These are phyloP conservation scores for Pocota personata DNA, from an alignment of 2,888 invertebrate species.

Conservation along the genomic window DNA sequence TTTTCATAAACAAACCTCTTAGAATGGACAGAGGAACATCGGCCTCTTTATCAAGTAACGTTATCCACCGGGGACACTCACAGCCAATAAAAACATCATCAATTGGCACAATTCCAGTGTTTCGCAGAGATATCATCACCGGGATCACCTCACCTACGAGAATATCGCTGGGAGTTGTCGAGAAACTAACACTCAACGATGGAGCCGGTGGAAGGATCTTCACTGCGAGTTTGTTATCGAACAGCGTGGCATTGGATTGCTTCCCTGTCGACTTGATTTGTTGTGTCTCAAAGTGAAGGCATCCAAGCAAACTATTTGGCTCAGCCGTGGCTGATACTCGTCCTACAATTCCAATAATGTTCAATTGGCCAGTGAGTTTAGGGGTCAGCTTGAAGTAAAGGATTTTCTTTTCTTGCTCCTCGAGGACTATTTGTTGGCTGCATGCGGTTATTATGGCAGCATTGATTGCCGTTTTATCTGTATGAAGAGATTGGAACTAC, in stretches of 20 bases:
- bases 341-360: conserved; percentile 88
- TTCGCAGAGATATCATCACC: conserved; percentile 86
- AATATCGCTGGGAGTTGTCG: conserved; percentile 86
- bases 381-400: conserved; percentile 90
- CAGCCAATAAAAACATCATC: conserved; percentile 85
- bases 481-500: background rate
- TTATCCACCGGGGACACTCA: conserved; percentile 81
- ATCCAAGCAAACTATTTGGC: conserved; percentile 79
- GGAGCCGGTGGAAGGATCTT: conserved; percentile 91
- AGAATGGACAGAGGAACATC: conserved; percentile 81
- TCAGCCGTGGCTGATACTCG: conserved; percentile 80
- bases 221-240: conserved; percentile 89
- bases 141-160: conserved; percentile 88
- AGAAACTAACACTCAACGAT: conserved; percentile 89
- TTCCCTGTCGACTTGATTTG: conserved; percentile 78
- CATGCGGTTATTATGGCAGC: conserved; percentile 80
- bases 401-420: conserved; percentile 84
- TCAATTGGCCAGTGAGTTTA: conserved; percentile 88
- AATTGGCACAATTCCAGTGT: conserved; percentile 86
- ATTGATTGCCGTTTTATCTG: conserved; percentile 77
- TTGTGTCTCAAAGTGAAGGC: conserved; percentile 80
- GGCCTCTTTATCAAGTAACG: conserved; percentile 78
- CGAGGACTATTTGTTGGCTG: conserved; percentile 78
- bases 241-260: conserved; percentile 73
- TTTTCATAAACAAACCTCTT: conserved; percentile 77